phyloP scores from a whole-genome alignment of 2,113 vertebrate genomes.

The Crotalus horridus region DNA sequence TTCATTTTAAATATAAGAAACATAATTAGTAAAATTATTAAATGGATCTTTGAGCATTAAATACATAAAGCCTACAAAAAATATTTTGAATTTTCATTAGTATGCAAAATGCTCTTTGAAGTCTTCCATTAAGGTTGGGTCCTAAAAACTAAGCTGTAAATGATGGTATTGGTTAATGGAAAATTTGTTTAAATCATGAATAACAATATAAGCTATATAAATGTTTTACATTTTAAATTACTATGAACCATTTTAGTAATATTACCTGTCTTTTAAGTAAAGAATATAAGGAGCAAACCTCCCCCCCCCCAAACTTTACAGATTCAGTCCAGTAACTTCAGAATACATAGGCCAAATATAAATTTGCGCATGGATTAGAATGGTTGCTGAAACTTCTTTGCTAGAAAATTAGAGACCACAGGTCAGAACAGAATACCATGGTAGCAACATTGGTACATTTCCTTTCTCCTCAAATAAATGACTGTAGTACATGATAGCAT shows the following conservation, averaged over 20 bases:
- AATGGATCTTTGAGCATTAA: background rate
- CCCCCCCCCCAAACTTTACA: background rate
- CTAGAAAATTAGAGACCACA: background rate
- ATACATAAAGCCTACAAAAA: background rate
- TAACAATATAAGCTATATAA: background rate
- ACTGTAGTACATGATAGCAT: background rate
- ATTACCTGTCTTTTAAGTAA: accelerated
- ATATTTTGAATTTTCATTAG: background rate
- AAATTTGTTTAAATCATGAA: background rate
- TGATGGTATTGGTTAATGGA: background rate
- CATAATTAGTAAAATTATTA: background rate
- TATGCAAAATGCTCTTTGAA: background rate
- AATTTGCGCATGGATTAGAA: background rate
- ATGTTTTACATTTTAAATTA: background rate
- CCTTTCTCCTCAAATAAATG: background rate
- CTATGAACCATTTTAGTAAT: background rate
- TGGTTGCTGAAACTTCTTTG: background rate
- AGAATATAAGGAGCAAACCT: background rate
- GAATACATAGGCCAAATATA: background rate
- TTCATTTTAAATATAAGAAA: background rate
- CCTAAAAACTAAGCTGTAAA: conserved; percentile 7
- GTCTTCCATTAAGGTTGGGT: background rate
- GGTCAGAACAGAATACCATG: accelerated
- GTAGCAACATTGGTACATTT: background rate
- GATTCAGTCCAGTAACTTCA: background rate